Evolutionary conservation across 2,888 invertebrate species (phyloP), one percentile per base, ranked within the genome.

Genomic region (Cecidostiba fungosa): DNA sequence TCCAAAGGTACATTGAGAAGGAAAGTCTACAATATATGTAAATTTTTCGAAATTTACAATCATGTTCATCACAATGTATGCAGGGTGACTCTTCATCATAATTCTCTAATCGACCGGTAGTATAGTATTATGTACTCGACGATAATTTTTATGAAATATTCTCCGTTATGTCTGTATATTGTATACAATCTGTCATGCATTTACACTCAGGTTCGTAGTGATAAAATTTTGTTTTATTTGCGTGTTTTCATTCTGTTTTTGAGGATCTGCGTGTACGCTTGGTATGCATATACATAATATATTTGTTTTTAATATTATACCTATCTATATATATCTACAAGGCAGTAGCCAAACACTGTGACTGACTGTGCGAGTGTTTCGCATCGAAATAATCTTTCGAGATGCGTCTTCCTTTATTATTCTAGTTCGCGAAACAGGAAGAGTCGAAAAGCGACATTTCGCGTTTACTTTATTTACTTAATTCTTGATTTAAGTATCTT

Each of bases 261-360:
- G 82, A 72, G 39, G 79, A 77, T 84, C 39, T 84, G 54, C 79
- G 77, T 82, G 76, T 87, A 47, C 81, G 73, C 43, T 66, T 82
- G 62, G 70, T 86, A 83, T 77, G 82, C 88, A 87, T 90, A 86
- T 89, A 88, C 88, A 89, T 88, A 85, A 87, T 89, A 87, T 88
- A 88, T 88, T 82, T 88, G 84, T 86, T 88, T 89, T 85, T 88
- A 85, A 50, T 87, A 87, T 88, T 87, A 88, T 86, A 89, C 88
- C 89, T 91, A 91, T 90, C 88, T 90, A 91, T 88, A 88, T 88
- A 88, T 90, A 91, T 90, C 90, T 91, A 90, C 90, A 91, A 90
- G 90, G 90, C 90, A 91, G 90, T 90, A 91, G 90, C 89, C 91
- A 90, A 90, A 89, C 88, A 87, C 89, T 89, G 88, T 90, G 90